Conservation (phyloP, 2,113 vertebrate species). For the Pandion haliaetus region DNA sequence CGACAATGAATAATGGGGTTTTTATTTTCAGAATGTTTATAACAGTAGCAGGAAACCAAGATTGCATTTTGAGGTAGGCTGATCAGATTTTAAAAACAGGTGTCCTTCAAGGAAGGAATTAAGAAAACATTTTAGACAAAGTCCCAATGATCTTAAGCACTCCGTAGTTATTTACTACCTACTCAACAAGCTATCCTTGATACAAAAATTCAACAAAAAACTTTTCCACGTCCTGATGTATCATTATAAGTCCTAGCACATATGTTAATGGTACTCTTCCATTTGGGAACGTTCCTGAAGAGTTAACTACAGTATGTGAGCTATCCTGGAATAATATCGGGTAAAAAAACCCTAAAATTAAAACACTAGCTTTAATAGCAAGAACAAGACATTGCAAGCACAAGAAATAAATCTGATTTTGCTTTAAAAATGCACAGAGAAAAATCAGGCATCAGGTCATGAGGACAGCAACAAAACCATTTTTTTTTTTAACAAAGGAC, state of each 20-base stretch:
- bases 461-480: background rate
- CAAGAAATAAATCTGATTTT: background rate
- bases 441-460: background rate
- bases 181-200: background rate
- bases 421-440: background rate
- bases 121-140: background rate
- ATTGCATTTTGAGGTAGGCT: background rate
- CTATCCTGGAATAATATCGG: background rate
- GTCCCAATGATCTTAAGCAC: background rate
- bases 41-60: background rate
- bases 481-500: background rate
- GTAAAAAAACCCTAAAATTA: background rate
- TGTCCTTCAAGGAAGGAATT: background rate
- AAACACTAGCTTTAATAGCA: background rate
- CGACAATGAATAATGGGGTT: background rate
- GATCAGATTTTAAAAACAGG: background rate
- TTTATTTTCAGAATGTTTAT: background rate
- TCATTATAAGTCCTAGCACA: background rate
- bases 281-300: background rate
- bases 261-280: fast-evolving
- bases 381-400: background rate
- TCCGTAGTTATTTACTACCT: background rate
- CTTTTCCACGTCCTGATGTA: background rate
- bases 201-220: background rate
- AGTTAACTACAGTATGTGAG: background rate